These are phyloP conservation scores for Pagetopsis macropterus DNA, from an alignment of 2,797 vertebrate species.

Conservation along the genomic window DNA sequence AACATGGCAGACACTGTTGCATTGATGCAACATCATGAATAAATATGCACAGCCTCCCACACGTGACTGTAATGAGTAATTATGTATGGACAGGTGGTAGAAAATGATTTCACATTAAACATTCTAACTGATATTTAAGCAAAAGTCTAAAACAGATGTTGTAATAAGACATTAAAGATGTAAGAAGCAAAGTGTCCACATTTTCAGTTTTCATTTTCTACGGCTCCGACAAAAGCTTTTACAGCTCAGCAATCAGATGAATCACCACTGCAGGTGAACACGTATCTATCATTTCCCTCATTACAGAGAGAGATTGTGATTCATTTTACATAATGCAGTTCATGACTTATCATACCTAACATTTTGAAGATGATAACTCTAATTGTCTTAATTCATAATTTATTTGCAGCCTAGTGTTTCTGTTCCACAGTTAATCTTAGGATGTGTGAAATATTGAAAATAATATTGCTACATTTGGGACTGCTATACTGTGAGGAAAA, in stretches of 20 bases:
- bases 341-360: slow-evolving; percentile 21
- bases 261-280: not conserved
- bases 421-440: too few relatives aligned
- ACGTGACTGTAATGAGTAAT: slow-evolving; percentile 2
- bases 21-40: slow-evolving; percentile 20
- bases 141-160: not conserved
- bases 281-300: slow-evolving; percentile 4
- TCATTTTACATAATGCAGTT: slow-evolving; percentile 26
- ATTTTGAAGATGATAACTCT: slow-evolving; percentile 34
- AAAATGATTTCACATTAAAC: slow-evolving; percentile 20
- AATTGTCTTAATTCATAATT: slow-evolving; percentile 20
- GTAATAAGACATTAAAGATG: slow-evolving; percentile 5
- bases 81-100: not conserved
- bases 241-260: slow-evolving; percentile 12
- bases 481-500: too few relatives aligned
- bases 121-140: slow-evolving; percentile 1
- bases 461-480: too few relatives aligned
- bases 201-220: not conserved
- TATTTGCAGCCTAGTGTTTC: not conserved
- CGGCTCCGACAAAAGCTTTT: not conserved
- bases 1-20: not conserved
- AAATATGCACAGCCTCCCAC: slow-evolving; percentile 27
- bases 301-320: slow-evolving; percentile 12
- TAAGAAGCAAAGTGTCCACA: not conserved
- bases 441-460: too few relatives aligned